A percentile compares a stretch with the other conserved stretches of the same genome.
These are phyloP conservation scores for Myotis daubentonii DNA, from an alignment of 2,797 vertebrate genomes.

Conservation along the genomic window DNA sequence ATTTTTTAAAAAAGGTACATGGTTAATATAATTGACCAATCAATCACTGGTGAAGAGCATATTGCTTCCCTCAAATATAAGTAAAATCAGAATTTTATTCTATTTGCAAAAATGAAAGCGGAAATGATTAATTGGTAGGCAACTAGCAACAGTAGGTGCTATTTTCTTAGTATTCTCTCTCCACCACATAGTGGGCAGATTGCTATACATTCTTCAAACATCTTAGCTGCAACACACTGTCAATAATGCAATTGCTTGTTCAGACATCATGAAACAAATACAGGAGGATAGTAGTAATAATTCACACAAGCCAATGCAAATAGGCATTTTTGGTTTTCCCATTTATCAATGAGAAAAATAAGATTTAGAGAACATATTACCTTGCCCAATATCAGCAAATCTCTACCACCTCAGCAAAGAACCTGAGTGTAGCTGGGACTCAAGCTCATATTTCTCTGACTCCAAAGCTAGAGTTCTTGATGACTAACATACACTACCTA, in stretches of 20 bases:
- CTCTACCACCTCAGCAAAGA: not conserved
- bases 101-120: not conserved
- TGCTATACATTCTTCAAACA: not conserved
- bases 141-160: not conserved
- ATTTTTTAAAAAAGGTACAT: not conserved
- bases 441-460: not conserved
- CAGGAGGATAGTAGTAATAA: slow-evolving; percentile 3
- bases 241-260: not conserved
- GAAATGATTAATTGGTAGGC: not conserved
- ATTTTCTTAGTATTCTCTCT: not conserved
- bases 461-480: not conserved
- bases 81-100: not conserved
- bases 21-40: not conserved
- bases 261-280: slow-evolving; percentile 5
- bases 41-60: not conserved
- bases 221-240: not conserved
- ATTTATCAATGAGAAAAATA: slow-evolving; percentile 19
- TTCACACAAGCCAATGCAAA: not conserved
- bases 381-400: not conserved
- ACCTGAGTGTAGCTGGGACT: not conserved
- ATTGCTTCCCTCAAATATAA: not conserved
- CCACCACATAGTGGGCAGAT: not conserved
- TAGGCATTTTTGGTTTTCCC: slow-evolving; percentile 1
- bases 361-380: not conserved
- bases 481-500: not conserved